These are phyloP conservation scores for Danio kyathit DNA, from an alignment of 2,797 vertebrate species.

Conservation along the genomic window DNA sequence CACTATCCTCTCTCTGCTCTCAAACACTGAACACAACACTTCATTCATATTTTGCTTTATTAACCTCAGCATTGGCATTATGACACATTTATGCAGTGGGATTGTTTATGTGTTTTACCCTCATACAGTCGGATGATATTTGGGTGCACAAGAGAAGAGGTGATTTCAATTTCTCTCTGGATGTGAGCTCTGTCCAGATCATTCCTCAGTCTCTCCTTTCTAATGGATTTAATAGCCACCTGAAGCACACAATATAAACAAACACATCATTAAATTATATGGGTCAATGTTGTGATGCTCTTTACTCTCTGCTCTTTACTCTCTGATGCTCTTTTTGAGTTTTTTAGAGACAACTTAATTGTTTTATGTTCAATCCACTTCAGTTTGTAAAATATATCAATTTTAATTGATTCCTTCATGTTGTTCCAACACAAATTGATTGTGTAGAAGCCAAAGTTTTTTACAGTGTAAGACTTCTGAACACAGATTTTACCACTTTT, in stretches of 20 bases:
- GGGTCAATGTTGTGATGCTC: too few species aligned
- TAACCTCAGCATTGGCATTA: not conserved
- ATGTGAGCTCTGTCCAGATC: slow-evolving; percentile 82
- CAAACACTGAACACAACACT: slow-evolving; percentile 77
- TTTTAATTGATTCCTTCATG: too few species aligned
- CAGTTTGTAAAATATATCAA: too few species aligned
- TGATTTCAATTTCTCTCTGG: slow-evolving; percentile 86
- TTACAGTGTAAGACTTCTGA: too few species aligned
- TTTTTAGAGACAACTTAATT: too few species aligned
- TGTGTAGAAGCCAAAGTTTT: too few species aligned
- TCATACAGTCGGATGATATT: slow-evolving; percentile 84
- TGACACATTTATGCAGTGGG: not conserved
- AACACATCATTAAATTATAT: not conserved
- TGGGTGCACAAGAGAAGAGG: slow-evolving; percentile 77
- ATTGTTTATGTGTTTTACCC: slow-evolving; percentile 68
- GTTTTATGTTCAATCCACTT: too few species aligned
- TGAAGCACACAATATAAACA: slow-evolving; percentile 55
- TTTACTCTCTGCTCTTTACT: too few species aligned
- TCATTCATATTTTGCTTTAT: not conserved
- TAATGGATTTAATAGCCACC: slow-evolving; percentile 86
- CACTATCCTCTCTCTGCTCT: slow-evolving; percentile 85
- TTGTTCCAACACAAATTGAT: too few species aligned
- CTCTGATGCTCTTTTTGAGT: too few species aligned
- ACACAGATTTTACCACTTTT: too few species aligned
- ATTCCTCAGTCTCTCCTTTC: slow-evolving; percentile 80